Evolutionary conservation across 1,140 invertebrate genomes (phyloP).

Genomic region (Amphibalanus amphitrite): DNA sequence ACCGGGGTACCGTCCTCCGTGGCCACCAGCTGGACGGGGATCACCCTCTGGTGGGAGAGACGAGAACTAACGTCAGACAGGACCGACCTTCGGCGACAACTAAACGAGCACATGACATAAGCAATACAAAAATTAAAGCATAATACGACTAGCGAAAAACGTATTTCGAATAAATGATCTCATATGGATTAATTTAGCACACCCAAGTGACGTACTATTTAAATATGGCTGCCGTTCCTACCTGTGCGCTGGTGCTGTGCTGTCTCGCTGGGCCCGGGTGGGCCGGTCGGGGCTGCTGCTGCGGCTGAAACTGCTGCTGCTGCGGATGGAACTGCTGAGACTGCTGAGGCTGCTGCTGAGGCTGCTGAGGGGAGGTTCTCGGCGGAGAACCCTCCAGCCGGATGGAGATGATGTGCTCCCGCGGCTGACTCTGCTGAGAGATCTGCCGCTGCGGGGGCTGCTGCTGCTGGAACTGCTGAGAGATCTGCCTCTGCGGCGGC

Average conservation of each 20-base stretch:
- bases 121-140: too few relatives aligned
- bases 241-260: background rate
- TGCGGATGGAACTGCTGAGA: constrained; percentile 16
- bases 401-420: constrained; percentile 18
- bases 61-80: too few relatives aligned
- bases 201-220: too few relatives aligned
- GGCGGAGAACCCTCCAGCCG: constrained; percentile 18
- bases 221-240: background rate
- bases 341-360: constrained; percentile 11
- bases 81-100: too few relatives aligned
- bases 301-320: constrained; percentile 15
- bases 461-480: too few relatives aligned
- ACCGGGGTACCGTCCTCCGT: too few relatives aligned
- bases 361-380: background rate
- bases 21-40: too few relatives aligned
- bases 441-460: constrained; percentile 15
- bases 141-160: too few relatives aligned
- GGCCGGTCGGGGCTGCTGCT: constrained; percentile 17
- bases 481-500: constrained; percentile 17
- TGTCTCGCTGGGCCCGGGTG: constrained; percentile 43
- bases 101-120: too few relatives aligned
- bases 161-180: too few relatives aligned
- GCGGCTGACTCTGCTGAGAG: constrained; percentile 16
- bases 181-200: too few relatives aligned
- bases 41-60: too few relatives aligned